Evolutionary conservation across 1,140 invertebrate species (phyloP), one percentile per base, ranked within the genome.

Genomic region (Globodera rostochiensis): DNA sequence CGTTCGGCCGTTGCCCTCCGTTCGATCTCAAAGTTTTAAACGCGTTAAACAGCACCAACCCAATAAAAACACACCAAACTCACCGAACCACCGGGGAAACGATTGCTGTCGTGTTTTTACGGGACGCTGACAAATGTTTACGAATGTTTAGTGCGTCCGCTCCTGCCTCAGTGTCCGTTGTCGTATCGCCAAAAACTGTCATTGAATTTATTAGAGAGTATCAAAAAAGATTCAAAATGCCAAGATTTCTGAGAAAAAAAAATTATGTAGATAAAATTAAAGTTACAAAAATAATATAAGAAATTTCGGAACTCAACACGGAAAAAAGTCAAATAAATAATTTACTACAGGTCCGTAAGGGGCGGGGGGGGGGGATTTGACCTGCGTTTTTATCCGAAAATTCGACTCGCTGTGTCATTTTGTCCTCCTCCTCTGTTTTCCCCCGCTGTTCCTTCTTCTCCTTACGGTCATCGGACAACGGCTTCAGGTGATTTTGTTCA

Each of bases 381-480:
- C 85, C 81, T 53, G 85, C 87, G 76, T 88, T 88, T 73, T 80
- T 87, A 73, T 88, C 87, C 70, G 84, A 81, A 75, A 87, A 88
- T 36, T 83, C 86, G 36, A 88, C 87, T 19, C 60, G 49, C 69
- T 57, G 77, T 9, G 77, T 49, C 46, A 49, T 47, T 50, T 78
- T 78, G 64, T 64, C 66, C 46, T 19, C 66, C 5, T 60, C 57
- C 11, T 67, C n/a, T 36, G 49, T 50, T 50, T 49, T 64, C 21
- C n/a, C 21, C 11, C 46, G 25, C 21, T 19, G 46, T 69, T 70
- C 66, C 25, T 9, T 45, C n/a, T 60, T n/a, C 53, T 57, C n/a
- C 19, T 45, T n/a, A 8, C 9, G 13, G 66, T 76, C 49, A 8
- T 76, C 19, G n/a, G 45, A 45, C n/a, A 46, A 64, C 3, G 19